These are phyloP conservation scores for Lineus longissimus DNA, from an alignment of 1,140 invertebrate genomes.

Conservation along the genomic window DNA sequence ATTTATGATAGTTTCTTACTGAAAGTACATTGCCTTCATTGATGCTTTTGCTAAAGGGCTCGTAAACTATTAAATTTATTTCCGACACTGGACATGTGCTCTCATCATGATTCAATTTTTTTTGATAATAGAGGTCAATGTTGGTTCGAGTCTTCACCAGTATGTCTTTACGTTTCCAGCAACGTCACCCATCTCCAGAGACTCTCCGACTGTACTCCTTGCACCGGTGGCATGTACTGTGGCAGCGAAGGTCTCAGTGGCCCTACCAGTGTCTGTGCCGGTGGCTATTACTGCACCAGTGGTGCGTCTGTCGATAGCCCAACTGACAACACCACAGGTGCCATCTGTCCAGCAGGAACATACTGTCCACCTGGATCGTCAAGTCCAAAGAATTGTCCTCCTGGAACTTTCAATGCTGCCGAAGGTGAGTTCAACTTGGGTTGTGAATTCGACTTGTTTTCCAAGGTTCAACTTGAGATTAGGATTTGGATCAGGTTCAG, in stretches of 20 bases:
- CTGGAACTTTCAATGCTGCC: constrained; percentile 36
- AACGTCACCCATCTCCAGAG: constrained; percentile 24
- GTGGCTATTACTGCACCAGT: constrained; percentile 31
- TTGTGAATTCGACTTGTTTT: neutral
- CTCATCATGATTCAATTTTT: too few species aligned
- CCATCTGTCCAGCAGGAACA: constrained; percentile 34
- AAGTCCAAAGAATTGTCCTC: constrained; percentile 30
- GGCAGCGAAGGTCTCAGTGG: constrained; percentile 21
- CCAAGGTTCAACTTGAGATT: too few species aligned
- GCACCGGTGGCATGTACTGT: constrained; percentile 32
- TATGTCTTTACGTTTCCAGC: constrained; percentile 16
- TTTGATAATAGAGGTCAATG: too few species aligned
- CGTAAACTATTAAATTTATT: too few species aligned
- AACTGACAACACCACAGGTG: constrained; percentile 31
- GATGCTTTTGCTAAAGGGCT: too few species aligned
- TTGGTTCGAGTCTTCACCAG: too few species aligned
- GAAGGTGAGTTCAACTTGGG: constrained; percentile 26
- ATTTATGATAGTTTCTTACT: too few species aligned
- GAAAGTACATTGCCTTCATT: too few species aligned
- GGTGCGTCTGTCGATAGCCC: constrained; percentile 25
- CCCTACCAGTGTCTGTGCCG: constrained; percentile 27
- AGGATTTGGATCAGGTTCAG: too few species aligned
- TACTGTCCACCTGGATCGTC: constrained; percentile 41
- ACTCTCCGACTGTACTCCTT: constrained; percentile 32
- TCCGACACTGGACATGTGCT: too few species aligned